Evolutionary conservation across 2,797 vertebrate genomes (phyloP), one percentile per base, ranked within the genome.

Genomic region (Pipistrellus pygmaeus): DNA sequence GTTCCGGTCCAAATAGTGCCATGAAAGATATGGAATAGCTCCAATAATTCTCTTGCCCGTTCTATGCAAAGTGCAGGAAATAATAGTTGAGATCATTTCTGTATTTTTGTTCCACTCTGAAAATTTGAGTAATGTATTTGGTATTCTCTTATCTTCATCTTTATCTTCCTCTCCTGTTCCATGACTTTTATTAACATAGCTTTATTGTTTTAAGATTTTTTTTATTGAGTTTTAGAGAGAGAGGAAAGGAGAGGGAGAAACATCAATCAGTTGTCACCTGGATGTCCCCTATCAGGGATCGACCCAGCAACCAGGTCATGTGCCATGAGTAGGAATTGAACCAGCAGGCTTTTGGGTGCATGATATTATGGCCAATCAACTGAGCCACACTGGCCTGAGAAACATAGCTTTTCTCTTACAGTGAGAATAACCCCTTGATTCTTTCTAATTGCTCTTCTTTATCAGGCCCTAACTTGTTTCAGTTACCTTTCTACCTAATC

Each of bases 1-100:
- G 25, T 81, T 82, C 8, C 25, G 76, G 32, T 12, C 1, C 32
- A 90, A 93, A 90, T 18, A 73, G 25, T 20, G n/a, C 35, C 81
- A 92, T 21, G 30, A 84, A 89, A 96, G 51, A 77, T 51, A 12
- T 11, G 88, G 14, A 60, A 81, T 44, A 72, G 57, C 21, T 75
- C 25, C 53, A 80, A 35, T 72, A 76, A 93, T 44, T 88, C 12
- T 32, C 57, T 53, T 82, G 27, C 32, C 60, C 51, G 11, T 51
- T 83, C 57, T 85, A 30, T 95, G 46, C 46, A 94, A 23, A 80
- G 18, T 71, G 57, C 15, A 90, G n/a, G 27, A 92, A 84, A 81
- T 76, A 62, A 21, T 30, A 68, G 10, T 38, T 77, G n/a, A 18
- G 13, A 84, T 91, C 62, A 85, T 90, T 75, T 92, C 75, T 77